Evolutionary conservation across 1,140 invertebrate genomes (phyloP).

Genomic region (Drosophila cardini): DNA sequence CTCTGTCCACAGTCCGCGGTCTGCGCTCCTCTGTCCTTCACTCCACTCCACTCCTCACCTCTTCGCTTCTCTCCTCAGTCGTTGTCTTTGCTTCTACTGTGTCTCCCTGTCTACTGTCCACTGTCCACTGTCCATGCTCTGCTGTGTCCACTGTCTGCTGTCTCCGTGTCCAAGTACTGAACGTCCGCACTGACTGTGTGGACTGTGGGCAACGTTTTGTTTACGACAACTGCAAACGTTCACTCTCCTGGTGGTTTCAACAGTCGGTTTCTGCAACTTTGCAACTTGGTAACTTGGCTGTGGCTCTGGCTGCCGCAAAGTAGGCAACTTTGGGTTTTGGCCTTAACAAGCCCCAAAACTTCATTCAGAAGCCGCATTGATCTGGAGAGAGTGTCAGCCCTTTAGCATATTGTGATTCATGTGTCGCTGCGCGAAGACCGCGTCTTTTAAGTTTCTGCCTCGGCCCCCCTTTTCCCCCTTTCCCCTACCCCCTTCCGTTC

Average conservation of each 20-base stretch:
- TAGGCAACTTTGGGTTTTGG: constrained; percentile 69
- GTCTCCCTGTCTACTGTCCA: constrained; percentile 2
- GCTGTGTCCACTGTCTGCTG: constrained; percentile 15
- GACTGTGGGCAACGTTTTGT: constrained; percentile 69
- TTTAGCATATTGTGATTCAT: constrained; percentile 84
- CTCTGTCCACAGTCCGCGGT: constrained; percentile 26
- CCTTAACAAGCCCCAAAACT: constrained; percentile 72
- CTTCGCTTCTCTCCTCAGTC: constrained; percentile 21
- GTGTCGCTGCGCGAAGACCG: constrained; percentile 75
- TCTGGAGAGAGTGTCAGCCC: constrained; percentile 80
- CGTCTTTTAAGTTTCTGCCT: constrained; percentile 59
- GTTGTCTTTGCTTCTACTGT: background rate
- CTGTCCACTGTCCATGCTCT: constrained; percentile 20
- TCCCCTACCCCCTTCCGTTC: background rate
- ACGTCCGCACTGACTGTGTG: constrained; percentile 60
- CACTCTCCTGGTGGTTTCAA: constrained; percentile 65
- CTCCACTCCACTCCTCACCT: constrained; percentile 28
- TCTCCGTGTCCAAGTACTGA: constrained; percentile 62
- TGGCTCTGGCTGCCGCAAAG: constrained; percentile 59
- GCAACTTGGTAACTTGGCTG: constrained; percentile 19
- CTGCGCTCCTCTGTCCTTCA: background rate
- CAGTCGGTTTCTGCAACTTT: constrained; percentile 34
- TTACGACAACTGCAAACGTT: constrained; percentile 73
- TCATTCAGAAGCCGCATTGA: constrained; percentile 83
- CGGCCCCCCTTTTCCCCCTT: too few species aligned